phyloP scores from a whole-genome alignment of 2,113 vertebrate genomes.

The Cyrtonyx montezumae region DNA sequence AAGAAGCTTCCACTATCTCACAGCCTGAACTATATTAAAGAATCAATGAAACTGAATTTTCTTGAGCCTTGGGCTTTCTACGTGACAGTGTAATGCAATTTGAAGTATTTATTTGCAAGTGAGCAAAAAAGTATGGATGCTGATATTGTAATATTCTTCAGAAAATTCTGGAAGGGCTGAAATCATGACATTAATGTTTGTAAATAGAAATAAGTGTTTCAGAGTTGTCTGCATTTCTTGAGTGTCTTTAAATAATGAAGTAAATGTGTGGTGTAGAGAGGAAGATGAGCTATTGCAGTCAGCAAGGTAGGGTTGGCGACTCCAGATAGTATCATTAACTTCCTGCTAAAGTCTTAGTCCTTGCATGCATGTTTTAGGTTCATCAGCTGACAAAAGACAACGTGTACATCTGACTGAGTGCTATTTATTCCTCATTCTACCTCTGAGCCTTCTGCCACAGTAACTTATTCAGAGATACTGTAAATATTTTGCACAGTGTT shows the following conservation, averaged over 20 bases:
- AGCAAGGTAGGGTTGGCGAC: background rate
- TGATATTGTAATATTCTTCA: background rate
- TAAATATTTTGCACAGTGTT: background rate
- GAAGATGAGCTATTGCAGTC: too few species aligned
- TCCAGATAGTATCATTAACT: background rate
- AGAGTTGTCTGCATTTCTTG: background rate
- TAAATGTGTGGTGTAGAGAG: background rate
- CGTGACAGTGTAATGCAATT: background rate
- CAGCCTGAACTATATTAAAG: background rate
- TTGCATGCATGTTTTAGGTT: background rate
- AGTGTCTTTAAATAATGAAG: too few species aligned
- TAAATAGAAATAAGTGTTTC: background rate
- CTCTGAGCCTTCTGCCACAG: background rate
- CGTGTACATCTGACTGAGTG: too few species aligned
- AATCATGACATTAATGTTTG: background rate
- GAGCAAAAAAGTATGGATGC: background rate
- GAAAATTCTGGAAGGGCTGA: background rate
- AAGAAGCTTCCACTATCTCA: background rate
- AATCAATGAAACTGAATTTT: background rate
- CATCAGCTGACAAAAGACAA: background rate
- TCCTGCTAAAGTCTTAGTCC: background rate
- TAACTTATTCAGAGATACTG: background rate
- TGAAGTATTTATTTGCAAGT: background rate
- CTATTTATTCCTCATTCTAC: background rate
- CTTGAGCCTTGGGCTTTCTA: background rate